Conservation (phyloP, 2,113 vertebrate species). For the Sitta europaea region DNA sequence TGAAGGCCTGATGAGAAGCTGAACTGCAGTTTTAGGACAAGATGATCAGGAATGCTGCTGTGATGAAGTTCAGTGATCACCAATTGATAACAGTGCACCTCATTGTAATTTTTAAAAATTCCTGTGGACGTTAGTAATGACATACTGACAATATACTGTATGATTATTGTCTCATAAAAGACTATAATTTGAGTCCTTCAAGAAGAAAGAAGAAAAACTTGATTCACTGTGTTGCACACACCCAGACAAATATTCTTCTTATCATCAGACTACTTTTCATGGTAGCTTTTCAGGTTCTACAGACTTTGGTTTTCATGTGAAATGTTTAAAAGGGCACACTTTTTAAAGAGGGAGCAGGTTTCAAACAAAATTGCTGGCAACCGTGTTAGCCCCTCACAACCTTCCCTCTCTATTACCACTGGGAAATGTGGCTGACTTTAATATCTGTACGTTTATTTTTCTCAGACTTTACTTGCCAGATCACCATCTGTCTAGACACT, state of each 20-base stretch:
- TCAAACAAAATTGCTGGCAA: neutral
- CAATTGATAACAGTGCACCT: neutral
- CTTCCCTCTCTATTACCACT: neutral
- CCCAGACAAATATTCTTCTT: slow-evolving; percentile 20
- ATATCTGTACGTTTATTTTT: neutral
- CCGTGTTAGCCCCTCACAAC: neutral
- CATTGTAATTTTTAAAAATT: neutral
- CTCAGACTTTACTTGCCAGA: slow-evolving; percentile 1
- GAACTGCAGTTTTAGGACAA: neutral
- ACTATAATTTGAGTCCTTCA: neutral
- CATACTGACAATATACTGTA: neutral
- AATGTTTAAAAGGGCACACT: neutral
- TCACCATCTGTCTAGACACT: neutral
- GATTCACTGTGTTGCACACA: neutral
- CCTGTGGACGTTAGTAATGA: neutral
- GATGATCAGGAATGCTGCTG: neutral
- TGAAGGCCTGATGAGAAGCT: neutral
- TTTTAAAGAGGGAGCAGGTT: neutral
- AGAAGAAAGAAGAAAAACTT: slow-evolving; percentile 55
- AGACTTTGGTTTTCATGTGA: neutral
- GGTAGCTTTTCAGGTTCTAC: slow-evolving; percentile 46
- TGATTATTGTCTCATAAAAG: neutral
- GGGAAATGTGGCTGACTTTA: neutral
- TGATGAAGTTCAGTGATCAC: neutral
- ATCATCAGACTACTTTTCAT: neutral